Evolutionary conservation across 1,140 invertebrate species (phyloP), one percentile per base, ranked within the genome.

Genomic region (Aphelenchoides besseyi): DNA sequence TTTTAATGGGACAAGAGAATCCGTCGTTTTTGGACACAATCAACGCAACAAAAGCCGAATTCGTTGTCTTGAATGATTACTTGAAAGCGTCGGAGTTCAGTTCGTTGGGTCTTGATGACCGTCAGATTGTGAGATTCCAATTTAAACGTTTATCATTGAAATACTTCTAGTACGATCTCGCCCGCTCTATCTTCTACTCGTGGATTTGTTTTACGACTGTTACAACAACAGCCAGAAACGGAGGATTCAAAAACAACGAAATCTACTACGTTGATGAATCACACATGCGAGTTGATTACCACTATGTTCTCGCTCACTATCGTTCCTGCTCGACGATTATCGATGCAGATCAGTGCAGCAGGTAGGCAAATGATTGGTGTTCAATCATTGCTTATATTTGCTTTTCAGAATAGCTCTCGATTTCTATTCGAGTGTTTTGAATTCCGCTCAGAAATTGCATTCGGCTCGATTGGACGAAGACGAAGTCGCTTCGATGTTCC

Each of bases 371-470:
- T 16, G 41, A 23, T 23, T 23, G 41, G 12, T 48, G 12, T 48
- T 12, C 23, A 48, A 48, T 12, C 41, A 16, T 23, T 48, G 12
- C 41, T 8, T 18, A 8, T 23, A 59, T 8, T 23, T 59, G 23
- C 55, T 59, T 59, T 59, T 59, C 16, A 59, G 55, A 33, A 5
- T 59, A 5, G 5, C 55, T 8, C 23, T 59, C 55, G 5, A 23
- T 59, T 59, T 59, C 55, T 59, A 23, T 33, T 23, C 5, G 12
- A 8, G 5, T 33, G 55, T 59, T 33, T 5, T 59, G 5, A 59
- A 59, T 26, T 26, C 63, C 32, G 63, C 63, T 1, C n/a, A n/a
- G 26, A 66, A 66, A 53, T 30, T 66, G 63, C 63, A 66, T 33
- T 33, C 12, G 29, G 16, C 63, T 1, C 1, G 63, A 37, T 8